A percentile compares a stretch with the other conserved stretches of the same genome.
These are phyloP conservation scores for Gallirallus australis DNA, from an alignment of 2,797 vertebrate species.

Conservation along the genomic window DNA sequence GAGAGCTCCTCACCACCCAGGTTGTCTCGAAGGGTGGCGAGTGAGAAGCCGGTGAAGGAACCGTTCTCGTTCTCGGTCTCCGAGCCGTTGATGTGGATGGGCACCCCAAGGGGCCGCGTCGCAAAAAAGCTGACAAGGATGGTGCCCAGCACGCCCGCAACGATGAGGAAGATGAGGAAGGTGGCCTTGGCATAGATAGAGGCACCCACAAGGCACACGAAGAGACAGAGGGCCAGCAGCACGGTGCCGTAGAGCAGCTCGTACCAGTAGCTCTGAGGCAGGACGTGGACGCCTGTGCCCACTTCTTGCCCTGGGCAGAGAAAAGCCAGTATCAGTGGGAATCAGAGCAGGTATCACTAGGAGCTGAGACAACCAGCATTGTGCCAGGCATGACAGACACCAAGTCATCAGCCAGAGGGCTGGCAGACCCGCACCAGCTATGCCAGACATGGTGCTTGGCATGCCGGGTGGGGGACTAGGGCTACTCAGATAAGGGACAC, in stretches of 20 bases:
- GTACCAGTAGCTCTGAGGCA: slow-evolving; percentile 90
- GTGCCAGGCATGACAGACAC: background rate
- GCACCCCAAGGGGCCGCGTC: slow-evolving; percentile 70
- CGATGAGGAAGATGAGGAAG: slow-evolving; percentile 91
- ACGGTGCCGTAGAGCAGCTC: slow-evolving; percentile 85
- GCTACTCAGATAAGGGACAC: background rate
- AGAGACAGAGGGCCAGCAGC: slow-evolving; percentile 85
- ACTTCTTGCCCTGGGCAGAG: slow-evolving; percentile 14
- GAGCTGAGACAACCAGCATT: fast-evolving
- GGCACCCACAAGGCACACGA: slow-evolving; percentile 90
- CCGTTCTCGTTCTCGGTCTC: slow-evolving; percentile 76
- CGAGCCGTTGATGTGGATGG: slow-evolving; percentile 70
- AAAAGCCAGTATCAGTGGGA: background rate
- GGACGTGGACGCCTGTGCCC: slow-evolving; percentile 49
- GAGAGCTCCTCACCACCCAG: slow-evolving; percentile 79
- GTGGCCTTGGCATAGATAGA: slow-evolving; percentile 91
- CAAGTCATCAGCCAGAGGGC: background rate
- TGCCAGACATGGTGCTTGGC: background rate
- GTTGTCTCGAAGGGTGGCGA: slow-evolving; percentile 85
- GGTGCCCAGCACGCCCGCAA: slow-evolving; percentile 84
- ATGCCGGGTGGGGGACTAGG: background rate
- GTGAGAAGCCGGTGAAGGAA: slow-evolving; percentile 87
- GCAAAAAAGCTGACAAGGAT: slow-evolving; percentile 90
- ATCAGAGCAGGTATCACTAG: fast-evolving
- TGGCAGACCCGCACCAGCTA: background rate